phyloP scores from a whole-genome alignment of 1,140 invertebrate genomes.

The Wasmannia auropunctata region DNA sequence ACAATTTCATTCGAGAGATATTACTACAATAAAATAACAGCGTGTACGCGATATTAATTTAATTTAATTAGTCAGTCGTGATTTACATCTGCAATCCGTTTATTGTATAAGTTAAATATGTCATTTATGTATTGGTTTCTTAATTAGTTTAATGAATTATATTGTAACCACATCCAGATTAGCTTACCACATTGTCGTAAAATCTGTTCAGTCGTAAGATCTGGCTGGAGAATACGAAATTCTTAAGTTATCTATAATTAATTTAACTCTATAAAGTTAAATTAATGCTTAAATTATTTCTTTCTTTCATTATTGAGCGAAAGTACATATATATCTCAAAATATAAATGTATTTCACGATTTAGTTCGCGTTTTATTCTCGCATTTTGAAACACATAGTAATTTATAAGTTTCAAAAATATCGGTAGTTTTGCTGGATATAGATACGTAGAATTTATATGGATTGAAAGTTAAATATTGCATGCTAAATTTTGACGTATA shows the following conservation, averaged over 20 bases:
- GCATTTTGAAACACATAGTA: background rate
- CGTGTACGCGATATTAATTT: conserved; percentile 46
- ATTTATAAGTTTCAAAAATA: background rate
- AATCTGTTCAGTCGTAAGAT: background rate
- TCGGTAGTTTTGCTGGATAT: background rate
- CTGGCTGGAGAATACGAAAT: background rate
- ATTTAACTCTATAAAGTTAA: background rate
- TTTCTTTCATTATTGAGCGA: background rate
- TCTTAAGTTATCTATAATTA: background rate
- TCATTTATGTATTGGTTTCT: conserved; percentile 39
- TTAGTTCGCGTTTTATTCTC: no score
- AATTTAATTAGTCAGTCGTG: conserved; percentile 50
- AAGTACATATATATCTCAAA: background rate
- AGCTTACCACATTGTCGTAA: background rate
- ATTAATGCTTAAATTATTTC: background rate
- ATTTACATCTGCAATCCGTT: conserved; percentile 51
- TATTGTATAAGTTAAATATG: conserved; percentile 31
- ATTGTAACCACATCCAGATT: background rate
- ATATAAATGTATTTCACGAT: background rate
- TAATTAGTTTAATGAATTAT: conserved; percentile 47
- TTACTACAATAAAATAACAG: conserved; percentile 49
- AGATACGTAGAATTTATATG: background rate
- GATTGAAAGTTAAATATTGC: background rate
- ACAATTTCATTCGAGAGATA: conserved; percentile 49
- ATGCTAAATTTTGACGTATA: background rate